Evolutionary conservation across 2,797 vertebrate species (phyloP).

Genomic region (Acipenser oxyrinchus): DNA sequence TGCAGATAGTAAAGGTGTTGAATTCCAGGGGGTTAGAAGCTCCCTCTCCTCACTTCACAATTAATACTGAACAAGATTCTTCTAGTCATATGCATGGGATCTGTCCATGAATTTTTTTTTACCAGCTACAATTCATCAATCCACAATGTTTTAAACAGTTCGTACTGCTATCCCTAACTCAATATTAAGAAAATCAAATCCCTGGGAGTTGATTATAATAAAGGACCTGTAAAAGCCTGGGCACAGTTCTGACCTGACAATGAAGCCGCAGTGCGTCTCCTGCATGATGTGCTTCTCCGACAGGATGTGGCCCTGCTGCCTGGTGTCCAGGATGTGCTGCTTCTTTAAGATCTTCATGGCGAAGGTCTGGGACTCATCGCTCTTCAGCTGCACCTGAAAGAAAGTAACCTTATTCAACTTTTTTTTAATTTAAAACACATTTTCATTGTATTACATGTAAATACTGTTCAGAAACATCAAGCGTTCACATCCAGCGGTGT

Average conservation of each 20-base stretch:
- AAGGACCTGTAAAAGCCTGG: background rate
- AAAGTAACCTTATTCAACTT: background rate
- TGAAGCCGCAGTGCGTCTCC: constrained; percentile 50
- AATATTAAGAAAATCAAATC: background rate
- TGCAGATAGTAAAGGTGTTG: constrained; percentile 23
- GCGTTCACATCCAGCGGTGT: too few species aligned
- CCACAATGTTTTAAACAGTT: background rate
- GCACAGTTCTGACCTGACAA: constrained; percentile 46
- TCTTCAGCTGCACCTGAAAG: constrained; percentile 52
- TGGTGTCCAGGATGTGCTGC: constrained; percentile 34
- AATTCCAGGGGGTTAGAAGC: too few species aligned
- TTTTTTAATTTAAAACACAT: too few species aligned
- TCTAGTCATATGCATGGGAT: too few species aligned
- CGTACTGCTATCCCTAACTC: too few species aligned
- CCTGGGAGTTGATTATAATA: background rate
- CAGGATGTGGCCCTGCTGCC: constrained; percentile 44
- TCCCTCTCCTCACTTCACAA: too few species aligned
- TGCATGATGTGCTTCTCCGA: constrained; percentile 49
- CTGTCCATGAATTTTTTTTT: too few species aligned
- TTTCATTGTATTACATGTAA: too few species aligned
- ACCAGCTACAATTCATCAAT: background rate
- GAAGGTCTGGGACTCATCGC: constrained; percentile 34
- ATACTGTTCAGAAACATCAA: too few species aligned
- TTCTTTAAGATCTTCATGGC: constrained; percentile 56
- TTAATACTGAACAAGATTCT: too few species aligned